These are phyloP conservation scores for Symphodus melops DNA, from an alignment of 2,113 vertebrate species.

Conservation along the genomic window DNA sequence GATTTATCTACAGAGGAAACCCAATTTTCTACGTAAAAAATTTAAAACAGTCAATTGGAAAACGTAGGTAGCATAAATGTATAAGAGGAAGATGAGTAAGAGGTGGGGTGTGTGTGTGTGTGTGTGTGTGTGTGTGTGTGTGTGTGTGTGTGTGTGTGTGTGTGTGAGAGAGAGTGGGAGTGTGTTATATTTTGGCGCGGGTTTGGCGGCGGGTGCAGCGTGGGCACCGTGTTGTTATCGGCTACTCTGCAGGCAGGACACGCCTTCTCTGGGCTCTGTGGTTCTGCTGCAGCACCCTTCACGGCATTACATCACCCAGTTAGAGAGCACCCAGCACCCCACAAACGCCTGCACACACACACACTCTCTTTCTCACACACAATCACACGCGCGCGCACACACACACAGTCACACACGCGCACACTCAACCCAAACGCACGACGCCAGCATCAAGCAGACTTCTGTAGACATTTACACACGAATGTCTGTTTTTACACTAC, in stretches of 20 bases:
- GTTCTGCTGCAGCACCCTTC: conserved; percentile 78
- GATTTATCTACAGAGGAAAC: too few species aligned
- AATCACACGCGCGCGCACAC: background rate
- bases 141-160: conserved; percentile 15
- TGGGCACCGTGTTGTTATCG: conserved; percentile 66
- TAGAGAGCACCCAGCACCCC: conserved; percentile 57
- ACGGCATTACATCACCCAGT: conserved; percentile 78
- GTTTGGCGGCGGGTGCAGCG: conserved; percentile 36
- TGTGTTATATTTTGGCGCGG: conserved; percentile 14
- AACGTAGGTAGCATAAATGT: background rate
- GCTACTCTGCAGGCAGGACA: conserved; percentile 76
- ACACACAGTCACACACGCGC: background rate
- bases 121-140: background rate
- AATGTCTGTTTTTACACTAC: background rate
- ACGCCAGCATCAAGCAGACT: background rate
- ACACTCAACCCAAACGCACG: background rate
- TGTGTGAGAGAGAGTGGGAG: background rate
- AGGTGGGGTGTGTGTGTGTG: background rate
- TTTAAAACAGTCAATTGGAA: background rate
- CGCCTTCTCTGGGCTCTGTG: conserved; percentile 68
- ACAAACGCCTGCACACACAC: conserved; percentile 19
- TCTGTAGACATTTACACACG: background rate
- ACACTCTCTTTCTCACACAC: too few species aligned
- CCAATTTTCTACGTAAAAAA: background rate
- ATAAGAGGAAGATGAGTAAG: background rate